Evolutionary conservation across 2,888 invertebrate genomes (phyloP), one percentile per base, ranked within the genome.

Genomic region (Drosophila pseudotalamancana): DNA sequence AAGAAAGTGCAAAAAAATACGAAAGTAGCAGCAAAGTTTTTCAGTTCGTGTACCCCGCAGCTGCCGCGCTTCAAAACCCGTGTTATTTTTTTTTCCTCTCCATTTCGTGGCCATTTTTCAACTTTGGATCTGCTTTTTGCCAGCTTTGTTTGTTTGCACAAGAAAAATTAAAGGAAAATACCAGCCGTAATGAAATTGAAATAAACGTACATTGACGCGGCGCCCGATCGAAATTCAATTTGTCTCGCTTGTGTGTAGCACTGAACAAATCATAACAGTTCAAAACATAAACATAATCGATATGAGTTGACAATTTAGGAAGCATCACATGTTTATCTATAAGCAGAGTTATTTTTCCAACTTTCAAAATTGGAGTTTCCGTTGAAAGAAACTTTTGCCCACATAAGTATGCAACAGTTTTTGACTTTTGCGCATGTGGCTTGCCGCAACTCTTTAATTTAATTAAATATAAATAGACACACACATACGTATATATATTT

Each of bases 101-200:
- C 32, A 35, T 57, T 63, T 50, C 48, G 25, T 45, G 32, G 51
- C 46, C 48, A 56, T 76, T 77, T 74, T 64, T 60, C 60, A 68
- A 63, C 72, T 67, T 81, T 74, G 34, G 8, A n/a, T 45, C 37
- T 46, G 39, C 25, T 59, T 34, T 59, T 46, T 4, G 16, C 50
- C 65, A 39, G 42, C 39, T 55, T 61, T 66, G 69, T 81, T 78
- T 85, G 83, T 79, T 77, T 72, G 61, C 59, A 23, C 48, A 64
- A 49, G 53, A 57, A 77, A 77, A 87, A 83, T 79, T 79, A 71
- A 80, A 72, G 61, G 55, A 80, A 84, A 86, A 86, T 74, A 79
- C 25, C 51, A 70, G 48, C 35, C 43, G 72, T 54, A 79, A 72
- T 72, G 64, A 77, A 85, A 79, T 74, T 57, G 64, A 60, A 77